These are phyloP conservation scores for Malthinus seriepunctatus DNA, from an alignment of 2,888 invertebrate species.

Conservation along the genomic window DNA sequence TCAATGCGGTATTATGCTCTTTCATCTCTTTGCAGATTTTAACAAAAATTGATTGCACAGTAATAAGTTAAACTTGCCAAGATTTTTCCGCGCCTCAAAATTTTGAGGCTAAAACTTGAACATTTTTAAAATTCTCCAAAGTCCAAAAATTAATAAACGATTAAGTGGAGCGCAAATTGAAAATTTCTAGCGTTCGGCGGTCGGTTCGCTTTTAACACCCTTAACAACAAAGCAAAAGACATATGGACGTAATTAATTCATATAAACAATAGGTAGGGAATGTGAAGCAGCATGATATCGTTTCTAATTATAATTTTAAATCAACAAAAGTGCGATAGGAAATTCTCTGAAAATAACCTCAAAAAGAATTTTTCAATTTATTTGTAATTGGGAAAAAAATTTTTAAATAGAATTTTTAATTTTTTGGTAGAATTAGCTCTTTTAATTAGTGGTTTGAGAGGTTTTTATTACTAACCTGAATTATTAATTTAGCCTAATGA, in stretches of 20 bases:
- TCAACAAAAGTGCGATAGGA: constrained; percentile 14
- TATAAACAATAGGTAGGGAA: constrained; percentile 32
- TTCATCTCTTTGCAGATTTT: constrained; percentile 12
- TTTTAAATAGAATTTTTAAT: not conserved
- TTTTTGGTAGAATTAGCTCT: not conserved
- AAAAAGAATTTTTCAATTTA: too few species aligned
- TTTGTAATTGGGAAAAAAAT: too few species aligned
- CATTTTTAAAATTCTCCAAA: constrained; percentile 1
- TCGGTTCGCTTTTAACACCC: not conserved
- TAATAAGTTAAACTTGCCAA: not conserved
- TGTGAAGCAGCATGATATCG: constrained; percentile 28
- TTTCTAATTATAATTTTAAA: constrained; percentile 32
- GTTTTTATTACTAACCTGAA: too few species aligned
- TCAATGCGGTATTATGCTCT: constrained; percentile 14
- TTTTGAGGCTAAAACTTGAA: not conserved
- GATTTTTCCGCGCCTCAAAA: not conserved
- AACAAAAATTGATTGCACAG: not conserved
- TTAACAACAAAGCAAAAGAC: constrained; percentile 23
- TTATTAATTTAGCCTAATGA: too few species aligned
- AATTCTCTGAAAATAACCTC: not conserved
- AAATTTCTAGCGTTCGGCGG: not conserved
- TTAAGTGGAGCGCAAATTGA: constrained; percentile 1
- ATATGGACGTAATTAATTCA: constrained; percentile 30
- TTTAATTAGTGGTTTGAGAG: not conserved
- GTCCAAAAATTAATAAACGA: constrained; percentile 3